phyloP scores from a whole-genome alignment of 2,113 vertebrate species.

The Pantherophis guttatus region DNA sequence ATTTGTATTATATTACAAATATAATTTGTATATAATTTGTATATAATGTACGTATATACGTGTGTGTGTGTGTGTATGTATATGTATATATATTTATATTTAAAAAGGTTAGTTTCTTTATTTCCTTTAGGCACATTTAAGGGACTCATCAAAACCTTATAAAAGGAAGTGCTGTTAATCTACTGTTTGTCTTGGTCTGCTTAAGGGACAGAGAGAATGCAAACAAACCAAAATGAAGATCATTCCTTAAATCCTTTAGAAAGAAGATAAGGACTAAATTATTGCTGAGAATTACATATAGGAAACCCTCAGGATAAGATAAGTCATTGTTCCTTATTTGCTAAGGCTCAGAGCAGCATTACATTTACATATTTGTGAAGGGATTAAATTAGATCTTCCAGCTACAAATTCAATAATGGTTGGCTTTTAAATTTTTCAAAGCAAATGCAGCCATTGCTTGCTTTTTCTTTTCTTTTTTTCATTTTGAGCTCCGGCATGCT shows the following conservation, averaged over 20 bases:
- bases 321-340: constrained; percentile 72
- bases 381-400: constrained; percentile 59
- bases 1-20: no score
- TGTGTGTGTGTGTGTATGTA: no score
- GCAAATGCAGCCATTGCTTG: background rate
- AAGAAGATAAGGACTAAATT: constrained; percentile 73
- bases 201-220: constrained; percentile 72
- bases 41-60: no score
- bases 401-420: background rate
- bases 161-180: constrained; percentile 76
- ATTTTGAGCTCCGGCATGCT: background rate
- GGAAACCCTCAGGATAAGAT: constrained; percentile 60
- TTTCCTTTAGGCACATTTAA: constrained; percentile 74
- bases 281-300: constrained; percentile 67
- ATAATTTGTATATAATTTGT: no score
- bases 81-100: no score
- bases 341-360: constrained; percentile 56
- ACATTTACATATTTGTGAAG: constrained; percentile 70
- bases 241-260: constrained; percentile 78
- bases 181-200: constrained; percentile 78
- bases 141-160: constrained; percentile 71
- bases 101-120: constrained; percentile 48
- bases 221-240: constrained; percentile 79
- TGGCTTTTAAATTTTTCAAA: constrained; percentile 15
- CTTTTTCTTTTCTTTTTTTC: background rate